Evolutionary conservation across 2,888 invertebrate species (phyloP).

Genomic region (Cosmorhoe ocellata): DNA sequence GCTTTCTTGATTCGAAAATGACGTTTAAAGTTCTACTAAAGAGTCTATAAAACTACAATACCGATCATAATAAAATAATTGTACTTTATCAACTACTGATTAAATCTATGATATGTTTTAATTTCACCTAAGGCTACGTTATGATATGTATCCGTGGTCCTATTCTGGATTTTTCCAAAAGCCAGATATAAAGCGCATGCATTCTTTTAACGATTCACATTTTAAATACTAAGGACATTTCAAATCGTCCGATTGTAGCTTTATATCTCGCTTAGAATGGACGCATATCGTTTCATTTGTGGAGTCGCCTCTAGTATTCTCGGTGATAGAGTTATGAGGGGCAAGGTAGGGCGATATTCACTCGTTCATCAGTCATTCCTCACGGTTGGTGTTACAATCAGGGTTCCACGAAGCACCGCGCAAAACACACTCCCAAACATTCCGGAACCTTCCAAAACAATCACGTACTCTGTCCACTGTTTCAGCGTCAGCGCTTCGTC

Average conservation of each 20-base stretch:
- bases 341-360: conserved; percentile 60
- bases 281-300: conserved; percentile 55
- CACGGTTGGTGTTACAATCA: conserved; percentile 42
- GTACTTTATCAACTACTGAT: conserved; percentile 69
- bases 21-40: conserved; percentile 55
- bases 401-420: conserved; percentile 50
- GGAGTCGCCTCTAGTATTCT: conserved; percentile 77
- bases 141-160: conserved; percentile 78
- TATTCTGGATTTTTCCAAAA: conserved; percentile 77
- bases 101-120: conserved; percentile 70
- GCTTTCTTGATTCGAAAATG: conserved; percentile 52
- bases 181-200: conserved; percentile 81
- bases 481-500: conserved; percentile 42
- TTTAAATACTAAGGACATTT: conserved; percentile 61
- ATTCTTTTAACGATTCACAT: conserved; percentile 74
- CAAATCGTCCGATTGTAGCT: conserved; percentile 62
- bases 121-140: conserved; percentile 58
- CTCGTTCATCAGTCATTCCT: conserved; percentile 50
- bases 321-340: conserved; percentile 38
- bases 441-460: conserved; percentile 37
- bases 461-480: conserved; percentile 40
- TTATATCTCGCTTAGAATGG: conserved; percentile 79
- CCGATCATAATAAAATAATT: conserved; percentile 79
- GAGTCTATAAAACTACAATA: conserved; percentile 74
- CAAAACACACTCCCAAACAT: conserved; percentile 37